Conservation (phyloP, 2,113 vertebrate genomes). For the Phylloscopus whistleri region DNA sequence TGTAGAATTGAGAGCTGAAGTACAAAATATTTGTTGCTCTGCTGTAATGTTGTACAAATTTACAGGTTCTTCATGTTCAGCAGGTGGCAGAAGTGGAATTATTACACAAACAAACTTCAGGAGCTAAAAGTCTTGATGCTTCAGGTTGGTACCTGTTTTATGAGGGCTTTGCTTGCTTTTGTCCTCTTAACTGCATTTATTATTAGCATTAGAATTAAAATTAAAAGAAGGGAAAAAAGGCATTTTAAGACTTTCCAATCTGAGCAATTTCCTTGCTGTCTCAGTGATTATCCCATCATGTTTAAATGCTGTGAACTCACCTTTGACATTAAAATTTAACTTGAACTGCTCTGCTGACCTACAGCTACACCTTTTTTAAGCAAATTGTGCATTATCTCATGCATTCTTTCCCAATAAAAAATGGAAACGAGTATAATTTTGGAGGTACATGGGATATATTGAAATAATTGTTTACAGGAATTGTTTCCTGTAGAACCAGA, state of each 20-base stretch:
- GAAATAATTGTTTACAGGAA: background rate
- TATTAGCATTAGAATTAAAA: background rate
- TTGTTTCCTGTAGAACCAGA: background rate
- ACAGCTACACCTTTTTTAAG: background rate
- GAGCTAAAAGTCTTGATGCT: conserved; percentile 26
- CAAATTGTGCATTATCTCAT: background rate
- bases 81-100: conserved; percentile 63
- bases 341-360: background rate
- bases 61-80: conserved; percentile 80
- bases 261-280: background rate
- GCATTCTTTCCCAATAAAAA: background rate
- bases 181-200: background rate
- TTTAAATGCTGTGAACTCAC: background rate
- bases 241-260: background rate
- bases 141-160: conserved; percentile 67
- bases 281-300: background rate
- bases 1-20: background rate
- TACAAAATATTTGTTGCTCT: background rate
- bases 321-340: background rate
- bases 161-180: background rate
- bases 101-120: conserved; percentile 38
- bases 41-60: conserved; percentile 51
- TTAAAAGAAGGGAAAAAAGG: background rate
- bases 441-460: no score
- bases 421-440: background rate